Base-by-base conservation (phyloP, 2,113 vertebrate species). In the Gadus macrocephalus region DNA sequence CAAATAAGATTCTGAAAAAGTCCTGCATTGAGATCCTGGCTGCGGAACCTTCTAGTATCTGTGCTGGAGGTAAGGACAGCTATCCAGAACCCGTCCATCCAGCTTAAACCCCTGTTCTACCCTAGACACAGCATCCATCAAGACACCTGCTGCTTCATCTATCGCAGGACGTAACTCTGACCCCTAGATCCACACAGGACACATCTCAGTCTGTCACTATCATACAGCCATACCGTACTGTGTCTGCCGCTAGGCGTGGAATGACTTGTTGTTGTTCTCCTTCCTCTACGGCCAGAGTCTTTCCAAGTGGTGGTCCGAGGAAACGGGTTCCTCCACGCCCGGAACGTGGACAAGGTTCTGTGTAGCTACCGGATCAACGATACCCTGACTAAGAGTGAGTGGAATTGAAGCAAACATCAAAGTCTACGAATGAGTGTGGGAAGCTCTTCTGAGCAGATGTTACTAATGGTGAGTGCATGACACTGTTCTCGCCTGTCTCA, bases 11-110 rank as follows among this genome's bases (percentile, higher is more conserved):
- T 80, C 80, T 99, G 71, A 98, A 95, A 90, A 98, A 94, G 74
- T 99, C 97, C 22, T 99, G 97, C 27, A 98, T 98, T 4, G 97
- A 99, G 89, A 99, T 99, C 80, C 90, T 99, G 79, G 96, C 96
- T 1, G 97, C 95, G 6, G 96, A 98, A 56, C 97, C 97, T 8
- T 99, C 97, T 60, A 98, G 94, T 59, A 98, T 99, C 82, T 99
- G 97, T 84, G 97, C 97, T 79, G 97, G 97, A 90, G 96, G 97
- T 99, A 80, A 90, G 89, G 84, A n/a, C 2, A 67, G 14, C 15
- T 20, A 68, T 67, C 22, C 28, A 12, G 2, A 16, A 12, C n/a
- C 63, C 56, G 15, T 20, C 16, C 53, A 59, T 65, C 63, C 11
- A 28, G 27, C 20, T 62, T 7, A 5, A 38, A 17, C 59, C 64